Evolutionary conservation across 2,888 invertebrate genomes (phyloP).

Genomic region (Harpalus rufipes): DNA sequence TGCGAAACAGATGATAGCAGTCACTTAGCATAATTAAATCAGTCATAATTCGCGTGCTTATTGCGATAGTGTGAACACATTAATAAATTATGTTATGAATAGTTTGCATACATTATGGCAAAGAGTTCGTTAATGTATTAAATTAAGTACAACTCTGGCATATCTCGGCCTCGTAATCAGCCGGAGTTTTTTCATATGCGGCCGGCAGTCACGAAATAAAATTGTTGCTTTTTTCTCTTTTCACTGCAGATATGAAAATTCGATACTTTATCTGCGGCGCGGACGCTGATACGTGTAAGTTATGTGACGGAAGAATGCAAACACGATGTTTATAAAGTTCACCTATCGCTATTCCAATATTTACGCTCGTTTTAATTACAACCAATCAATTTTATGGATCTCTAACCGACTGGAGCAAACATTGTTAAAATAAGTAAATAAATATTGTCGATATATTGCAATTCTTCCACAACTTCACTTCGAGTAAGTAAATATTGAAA

Average conservation of each 20-base stretch:
- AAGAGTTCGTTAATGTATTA: slow-evolving; percentile 59
- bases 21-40: slow-evolving; percentile 62
- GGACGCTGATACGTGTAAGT: slow-evolving; percentile 13
- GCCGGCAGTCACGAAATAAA: slow-evolving; percentile 54
- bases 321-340: slow-evolving; percentile 50
- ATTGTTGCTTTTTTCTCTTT: slow-evolving; percentile 53
- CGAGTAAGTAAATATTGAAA: neutral
- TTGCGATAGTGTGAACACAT: slow-evolving; percentile 62
- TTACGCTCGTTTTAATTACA: slow-evolving; percentile 20
- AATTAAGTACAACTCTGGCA: slow-evolving; percentile 58
- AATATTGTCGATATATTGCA: neutral
- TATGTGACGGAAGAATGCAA: slow-evolving; percentile 47
- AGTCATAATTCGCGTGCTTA: slow-evolving; percentile 63
- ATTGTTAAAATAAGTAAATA: slow-evolving; percentile 33
- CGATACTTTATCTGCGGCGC: slow-evolving; percentile 29
- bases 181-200: slow-evolving; percentile 34
- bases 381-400: slow-evolving; percentile 26
- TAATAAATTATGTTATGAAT: slow-evolving; percentile 59
- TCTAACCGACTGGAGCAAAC: neutral
- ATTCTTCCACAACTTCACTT: neutral
- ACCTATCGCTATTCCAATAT: slow-evolving; percentile 20
- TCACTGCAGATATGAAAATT: slow-evolving; percentile 57
- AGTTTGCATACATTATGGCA: slow-evolving; percentile 58
- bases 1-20: slow-evolving; percentile 44
- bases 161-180: slow-evolving; percentile 42